Evolutionary conservation across 2,113 vertebrate genomes (phyloP).

Genomic region (Mystacornis crossleyi): DNA sequence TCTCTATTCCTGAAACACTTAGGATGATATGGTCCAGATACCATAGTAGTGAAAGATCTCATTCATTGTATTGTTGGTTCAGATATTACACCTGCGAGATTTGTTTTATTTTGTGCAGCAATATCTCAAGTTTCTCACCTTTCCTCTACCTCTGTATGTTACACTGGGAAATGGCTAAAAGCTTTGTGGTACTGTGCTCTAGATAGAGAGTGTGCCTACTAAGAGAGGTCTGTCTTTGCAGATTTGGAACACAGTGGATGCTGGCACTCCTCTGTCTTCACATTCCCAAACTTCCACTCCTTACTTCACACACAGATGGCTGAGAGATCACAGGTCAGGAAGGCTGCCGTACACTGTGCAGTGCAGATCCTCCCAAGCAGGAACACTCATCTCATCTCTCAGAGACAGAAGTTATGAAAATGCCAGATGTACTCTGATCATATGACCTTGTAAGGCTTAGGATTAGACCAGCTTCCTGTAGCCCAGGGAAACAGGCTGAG

Average conservation of each 20-base stretch:
- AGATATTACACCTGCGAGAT: accelerated
- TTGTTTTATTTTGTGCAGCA: background rate
- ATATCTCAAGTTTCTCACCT: background rate
- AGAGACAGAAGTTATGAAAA: background rate
- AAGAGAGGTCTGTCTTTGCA: background rate
- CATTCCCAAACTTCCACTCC: background rate
- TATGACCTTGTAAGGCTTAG: background rate
- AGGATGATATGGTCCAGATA: background rate
- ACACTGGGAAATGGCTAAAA: background rate
- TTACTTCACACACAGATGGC: background rate
- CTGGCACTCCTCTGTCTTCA: background rate
- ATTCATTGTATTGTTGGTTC: background rate
- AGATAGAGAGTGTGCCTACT: background rate
- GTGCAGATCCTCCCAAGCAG: background rate
- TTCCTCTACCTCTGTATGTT: background rate
- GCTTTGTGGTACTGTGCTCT: background rate
- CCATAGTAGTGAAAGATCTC: background rate
- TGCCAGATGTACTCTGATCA: background rate
- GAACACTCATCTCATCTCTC: background rate
- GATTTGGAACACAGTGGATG: background rate
- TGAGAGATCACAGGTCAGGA: background rate
- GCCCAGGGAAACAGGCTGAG: accelerated
- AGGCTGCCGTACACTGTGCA: background rate
- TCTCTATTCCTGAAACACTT: background rate
- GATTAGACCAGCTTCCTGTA: background rate